A percentile compares a stretch with the other conserved stretches of the same genome.
phyloP scores from a whole-genome alignment of 2,113 vertebrate species.

The Paradoxurus hermaphroditus region DNA sequence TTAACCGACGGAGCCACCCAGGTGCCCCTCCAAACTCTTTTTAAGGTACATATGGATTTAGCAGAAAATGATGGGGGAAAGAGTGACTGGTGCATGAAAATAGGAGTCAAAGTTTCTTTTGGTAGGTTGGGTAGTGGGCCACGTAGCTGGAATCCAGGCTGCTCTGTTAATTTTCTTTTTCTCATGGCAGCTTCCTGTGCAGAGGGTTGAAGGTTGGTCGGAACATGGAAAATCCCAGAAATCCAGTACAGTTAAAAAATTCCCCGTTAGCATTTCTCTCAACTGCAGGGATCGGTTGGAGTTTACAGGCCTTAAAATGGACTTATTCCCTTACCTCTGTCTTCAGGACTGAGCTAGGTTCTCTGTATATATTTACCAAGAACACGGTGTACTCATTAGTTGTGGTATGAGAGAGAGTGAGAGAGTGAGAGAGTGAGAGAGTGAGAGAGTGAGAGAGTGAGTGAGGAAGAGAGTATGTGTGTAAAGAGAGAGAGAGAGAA shows the following conservation, averaged over 20 bases:
- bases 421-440: rapidly evolving
- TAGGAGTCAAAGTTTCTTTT: neutral
- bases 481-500: neutral
- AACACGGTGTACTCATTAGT: neutral
- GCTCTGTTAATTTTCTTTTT: neutral
- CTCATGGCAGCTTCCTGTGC: neutral
- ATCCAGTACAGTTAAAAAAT: neutral
- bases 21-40: neutral
- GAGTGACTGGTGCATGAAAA: neutral
- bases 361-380: neutral
- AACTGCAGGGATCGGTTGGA: neutral
- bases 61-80: neutral
- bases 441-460: neutral
- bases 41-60: neutral
- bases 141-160: neutral
- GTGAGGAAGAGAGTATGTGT: neutral
- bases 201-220: neutral
- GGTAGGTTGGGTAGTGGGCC: neutral
- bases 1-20: too few species aligned
- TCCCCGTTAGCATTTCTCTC: neutral
- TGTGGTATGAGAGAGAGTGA: neutral
- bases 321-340: neutral
- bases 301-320: neutral
- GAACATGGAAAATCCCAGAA: neutral
- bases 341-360: neutral